Evolutionary conservation across 2,113 vertebrate species (phyloP).

Genomic region (Smithornis capensis): DNA sequence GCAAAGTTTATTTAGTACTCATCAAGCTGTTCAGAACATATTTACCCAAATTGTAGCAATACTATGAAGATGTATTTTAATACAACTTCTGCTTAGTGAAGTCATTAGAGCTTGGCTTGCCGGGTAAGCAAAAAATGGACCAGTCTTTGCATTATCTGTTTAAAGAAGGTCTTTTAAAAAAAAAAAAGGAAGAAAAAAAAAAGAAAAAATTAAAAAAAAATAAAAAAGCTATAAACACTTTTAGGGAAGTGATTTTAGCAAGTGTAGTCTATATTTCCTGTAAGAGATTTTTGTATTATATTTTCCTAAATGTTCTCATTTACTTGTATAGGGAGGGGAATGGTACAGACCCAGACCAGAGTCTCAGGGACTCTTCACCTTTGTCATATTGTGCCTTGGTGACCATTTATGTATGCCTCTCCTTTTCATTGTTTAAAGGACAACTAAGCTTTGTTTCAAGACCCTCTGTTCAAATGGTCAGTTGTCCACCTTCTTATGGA

Average conservation of each 20-base stretch:
- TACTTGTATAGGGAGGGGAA: slow-evolving; percentile 81
- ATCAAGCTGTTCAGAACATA: slow-evolving; percentile 71
- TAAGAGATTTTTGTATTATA: slow-evolving; percentile 97
- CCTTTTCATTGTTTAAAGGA: slow-evolving; percentile 53
- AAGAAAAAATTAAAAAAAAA: neutral
- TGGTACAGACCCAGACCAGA: slow-evolving; percentile 75
- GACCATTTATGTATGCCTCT: slow-evolving; percentile 66
- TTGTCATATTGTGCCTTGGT: slow-evolving; percentile 92
- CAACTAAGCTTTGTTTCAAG: slow-evolving; percentile 47
- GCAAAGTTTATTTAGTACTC: slow-evolving; percentile 73
- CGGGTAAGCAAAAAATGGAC: slow-evolving; percentile 72
- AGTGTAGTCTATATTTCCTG: slow-evolving; percentile 90
- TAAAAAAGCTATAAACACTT: slow-evolving; percentile 77
- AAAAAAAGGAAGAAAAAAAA: neutral
- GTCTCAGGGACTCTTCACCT: slow-evolving; percentile 84
- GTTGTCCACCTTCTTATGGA: slow-evolving; percentile 31
- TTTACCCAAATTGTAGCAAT: slow-evolving; percentile 76
- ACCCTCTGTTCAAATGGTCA: neutral
- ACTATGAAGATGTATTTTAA: slow-evolving; percentile 71
- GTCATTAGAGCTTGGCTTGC: slow-evolving; percentile 80
- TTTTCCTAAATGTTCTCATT: slow-evolving; percentile 94
- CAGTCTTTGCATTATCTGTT: slow-evolving; percentile 70
- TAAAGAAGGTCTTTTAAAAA: slow-evolving; percentile 75
- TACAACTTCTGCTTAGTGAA: slow-evolving; percentile 75
- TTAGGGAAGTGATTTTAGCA: slow-evolving; percentile 76